These are phyloP conservation scores for Mormyrus lacerda DNA, from an alignment of 2,113 vertebrate species.

Conservation along the genomic window DNA sequence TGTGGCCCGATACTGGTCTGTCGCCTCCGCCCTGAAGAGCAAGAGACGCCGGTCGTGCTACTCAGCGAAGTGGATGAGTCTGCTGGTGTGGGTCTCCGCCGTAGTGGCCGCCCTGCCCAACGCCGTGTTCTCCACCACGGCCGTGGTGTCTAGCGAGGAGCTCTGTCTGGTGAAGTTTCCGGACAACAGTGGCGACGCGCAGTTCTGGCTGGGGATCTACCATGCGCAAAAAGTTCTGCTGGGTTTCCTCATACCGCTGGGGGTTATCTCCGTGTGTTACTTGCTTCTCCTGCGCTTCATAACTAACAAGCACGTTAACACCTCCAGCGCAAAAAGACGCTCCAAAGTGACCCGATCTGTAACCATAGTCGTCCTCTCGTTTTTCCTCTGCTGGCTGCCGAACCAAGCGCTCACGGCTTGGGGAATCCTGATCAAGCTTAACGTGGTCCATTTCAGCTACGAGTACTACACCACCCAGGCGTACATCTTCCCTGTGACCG, in stretches of 20 bases:
- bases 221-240: conserved; percentile 86
- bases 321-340: conserved; percentile 69
- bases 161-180: conserved; percentile 88
- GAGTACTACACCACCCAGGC: conserved; percentile 86
- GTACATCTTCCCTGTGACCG: conserved; percentile 84
- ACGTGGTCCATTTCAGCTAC: conserved; percentile 79
- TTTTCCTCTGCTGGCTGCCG: conserved; percentile 94
- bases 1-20: conserved; percentile 77
- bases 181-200: conserved; percentile 63
- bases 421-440: conserved; percentile 91
- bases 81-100: conserved; percentile 73
- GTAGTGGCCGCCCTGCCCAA: conserved; percentile 76
- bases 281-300: conserved; percentile 81
- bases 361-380: conserved; percentile 84
- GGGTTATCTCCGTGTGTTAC: conserved; percentile 77
- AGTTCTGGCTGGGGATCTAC: conserved; percentile 87
- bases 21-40: conserved; percentile 78
- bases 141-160: conserved; percentile 73
- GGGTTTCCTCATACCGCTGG: conserved; percentile 79
- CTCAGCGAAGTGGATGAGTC: conserved; percentile 66
- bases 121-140: conserved; percentile 84
- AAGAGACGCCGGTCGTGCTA: conserved; percentile 50
- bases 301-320: conserved; percentile 65
- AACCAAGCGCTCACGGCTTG: conserved; percentile 89
- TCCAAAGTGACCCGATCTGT: conserved; percentile 88